phyloP scores from a whole-genome alignment of 2,888 invertebrate species.

The Heteropelma amictum region DNA sequence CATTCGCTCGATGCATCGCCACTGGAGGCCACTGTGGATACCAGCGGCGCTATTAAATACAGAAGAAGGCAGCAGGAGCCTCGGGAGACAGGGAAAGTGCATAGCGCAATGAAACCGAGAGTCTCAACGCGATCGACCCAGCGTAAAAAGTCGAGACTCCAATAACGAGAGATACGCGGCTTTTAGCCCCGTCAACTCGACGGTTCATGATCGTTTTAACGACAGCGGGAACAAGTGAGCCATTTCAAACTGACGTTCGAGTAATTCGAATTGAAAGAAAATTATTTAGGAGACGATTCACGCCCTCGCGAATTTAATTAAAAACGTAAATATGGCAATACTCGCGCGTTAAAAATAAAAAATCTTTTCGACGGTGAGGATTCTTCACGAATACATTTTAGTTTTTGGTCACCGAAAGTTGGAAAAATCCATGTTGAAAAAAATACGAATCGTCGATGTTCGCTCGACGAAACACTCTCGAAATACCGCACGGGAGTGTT shows the following conservation, averaged over 20 bases:
- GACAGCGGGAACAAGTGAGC: neutral
- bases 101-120: slow-evolving; percentile 33
- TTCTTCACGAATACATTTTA: too few species aligned
- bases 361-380: too few species aligned
- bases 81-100: slow-evolving; percentile 52
- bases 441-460: too few species aligned
- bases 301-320: too few species aligned
- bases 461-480: too few species aligned
- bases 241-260: neutral
- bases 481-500: too few species aligned
- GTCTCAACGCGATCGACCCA: slow-evolving; percentile 19
- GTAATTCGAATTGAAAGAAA: neutral
- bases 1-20: neutral
- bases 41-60: neutral
- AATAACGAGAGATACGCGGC: slow-evolving; percentile 1
- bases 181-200: neutral
- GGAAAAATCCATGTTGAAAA: too few species aligned
- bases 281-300: neutral
- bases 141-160: neutral
- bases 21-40: slow-evolving; percentile 1
- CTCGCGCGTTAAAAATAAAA: too few species aligned
- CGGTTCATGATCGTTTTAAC: slow-evolving; percentile 15
- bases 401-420: too few species aligned
- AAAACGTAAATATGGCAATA: too few species aligned
- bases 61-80: slow-evolving; percentile 4